Percentiles rank a stretch among this genome's conserved stretches.
Evolutionary conservation across 2,113 vertebrate species (phyloP).

Genomic region (Scomber japonicus): DNA sequence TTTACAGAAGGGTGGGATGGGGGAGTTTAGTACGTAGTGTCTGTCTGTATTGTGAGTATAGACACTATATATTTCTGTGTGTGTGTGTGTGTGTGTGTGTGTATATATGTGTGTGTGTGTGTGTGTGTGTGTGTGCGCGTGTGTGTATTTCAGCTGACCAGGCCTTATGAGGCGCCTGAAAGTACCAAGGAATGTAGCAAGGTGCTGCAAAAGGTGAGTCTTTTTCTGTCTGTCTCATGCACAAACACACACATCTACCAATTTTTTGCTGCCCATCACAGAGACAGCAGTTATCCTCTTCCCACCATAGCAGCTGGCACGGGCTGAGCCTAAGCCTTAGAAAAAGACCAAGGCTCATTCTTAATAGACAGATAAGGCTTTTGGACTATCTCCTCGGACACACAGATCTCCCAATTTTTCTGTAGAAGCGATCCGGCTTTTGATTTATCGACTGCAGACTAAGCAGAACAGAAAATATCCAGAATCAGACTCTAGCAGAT

Average conservation of each 20-base stretch:
- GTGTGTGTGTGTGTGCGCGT: neutral
- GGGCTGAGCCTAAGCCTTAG: constrained; percentile 19
- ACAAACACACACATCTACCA: constrained; percentile 20
- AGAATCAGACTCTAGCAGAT: constrained; percentile 17
- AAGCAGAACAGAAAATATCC: constrained; percentile 17
- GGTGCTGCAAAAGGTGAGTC: constrained; percentile 60
- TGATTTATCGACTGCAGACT: constrained; percentile 30
- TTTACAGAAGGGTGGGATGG: too few species aligned
- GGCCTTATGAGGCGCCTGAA: constrained; percentile 50
- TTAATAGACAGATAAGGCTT: constrained; percentile 42
- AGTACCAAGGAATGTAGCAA: constrained; percentile 74
- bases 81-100: too few species aligned
- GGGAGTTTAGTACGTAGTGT: too few species aligned
- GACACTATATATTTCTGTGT: too few species aligned
- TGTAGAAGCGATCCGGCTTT: neutral
- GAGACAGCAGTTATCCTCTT: constrained; percentile 43
- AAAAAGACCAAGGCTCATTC: constrained; percentile 27
- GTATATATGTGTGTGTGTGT: too few species aligned
- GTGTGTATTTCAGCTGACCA: constrained; percentile 12
- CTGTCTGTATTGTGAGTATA: too few species aligned
- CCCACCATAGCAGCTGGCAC: constrained; percentile 27
- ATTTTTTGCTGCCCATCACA: constrained; percentile 33
- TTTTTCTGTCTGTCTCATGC: constrained; percentile 1
- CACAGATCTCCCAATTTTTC: constrained; percentile 17
- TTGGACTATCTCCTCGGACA: constrained; percentile 15